phyloP scores from a whole-genome alignment of 1,140 invertebrate genomes.

The Bradynema listronoti region DNA sequence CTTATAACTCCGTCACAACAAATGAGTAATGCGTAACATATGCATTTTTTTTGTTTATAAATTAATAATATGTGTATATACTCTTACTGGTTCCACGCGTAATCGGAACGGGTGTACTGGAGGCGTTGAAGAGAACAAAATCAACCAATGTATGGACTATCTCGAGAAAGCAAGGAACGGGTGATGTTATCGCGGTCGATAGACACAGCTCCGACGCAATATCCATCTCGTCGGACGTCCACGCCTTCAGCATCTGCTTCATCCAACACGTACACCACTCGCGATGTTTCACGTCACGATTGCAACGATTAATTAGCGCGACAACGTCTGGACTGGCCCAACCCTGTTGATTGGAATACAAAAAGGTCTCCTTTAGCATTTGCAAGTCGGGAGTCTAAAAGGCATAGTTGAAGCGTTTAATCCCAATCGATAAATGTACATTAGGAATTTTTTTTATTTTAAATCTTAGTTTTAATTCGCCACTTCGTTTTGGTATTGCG shows the following conservation, averaged over 20 bases:
- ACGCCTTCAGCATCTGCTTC: conserved; percentile 31
- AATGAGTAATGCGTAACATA: too few relatives aligned
- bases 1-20: too few relatives aligned
- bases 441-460: too few relatives aligned
- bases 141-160: conserved; percentile 27
- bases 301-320: conserved; percentile 38
- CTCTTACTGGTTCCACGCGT: not conserved
- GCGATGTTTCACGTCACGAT: conserved; percentile 20
- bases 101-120: not conserved
- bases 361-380: conserved; percentile 34
- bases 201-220: conserved; percentile 32
- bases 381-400: conserved; percentile 14
- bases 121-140: conserved; percentile 14
- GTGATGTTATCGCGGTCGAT: conserved; percentile 32
- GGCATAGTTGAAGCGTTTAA: too few relatives aligned
- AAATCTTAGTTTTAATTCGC: not conserved
- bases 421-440: too few relatives aligned
- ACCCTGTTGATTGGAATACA: conserved; percentile 38
- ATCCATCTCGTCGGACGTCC: conserved; percentile 26
- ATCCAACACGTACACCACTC: conserved; percentile 32
- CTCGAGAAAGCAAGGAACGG: conserved; percentile 26
- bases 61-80: too few relatives aligned
- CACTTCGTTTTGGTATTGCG: conserved; percentile 23
- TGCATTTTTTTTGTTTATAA: too few relatives aligned
- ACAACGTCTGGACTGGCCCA: conserved; percentile 44